Base-by-base conservation (phyloP, 1,140 invertebrate species). In the Trachelipus rathkii region DNA sequence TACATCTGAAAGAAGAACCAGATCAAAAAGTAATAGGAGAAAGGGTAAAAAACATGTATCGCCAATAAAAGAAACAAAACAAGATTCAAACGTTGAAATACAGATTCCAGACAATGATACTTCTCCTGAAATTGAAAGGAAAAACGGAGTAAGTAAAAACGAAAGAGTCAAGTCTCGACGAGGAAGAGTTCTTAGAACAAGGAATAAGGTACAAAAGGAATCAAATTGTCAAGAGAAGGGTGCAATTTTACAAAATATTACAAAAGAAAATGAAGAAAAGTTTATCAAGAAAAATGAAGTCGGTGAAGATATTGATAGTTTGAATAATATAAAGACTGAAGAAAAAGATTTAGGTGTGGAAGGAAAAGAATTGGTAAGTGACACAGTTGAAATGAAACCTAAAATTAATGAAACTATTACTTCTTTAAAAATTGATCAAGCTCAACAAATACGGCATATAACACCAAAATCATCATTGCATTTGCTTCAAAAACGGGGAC, bases 141-240 rank as follows among this genome's bases (percentile, higher is more conserved):
- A 77, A 77, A 78, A 81, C 77, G 78, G 74, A 24, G 73, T 76
- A 60, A 60, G 43, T 86, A 83, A 87, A 85, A 82, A 86, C 85
- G 83, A 83, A 83, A 60, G 50, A 60, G 19, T 13, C 1, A 60
- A 13, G 19, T 60, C 50, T 19, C 50, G 50, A 60, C 11, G 50
- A 19, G 19, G 50, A 19, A 13, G 50, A 60, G 19, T 13, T 4
- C 11, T 13, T 60, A 15, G 11, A 2, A 15, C 1, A 13, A 60
- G 50, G 50, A 60, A 8, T 15, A 60, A 60, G 8, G 50, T 2
- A 60, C 43, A 4, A 50, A 9, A 71, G 33, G 19, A 23, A 6
- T 1, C 43, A 21, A 45, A 46, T 10, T 24, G 45, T n/a, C 44
- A 71, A 24, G 33, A 75, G 15, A 19, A 69, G 21, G 44, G 15